A percentile compares a stretch with the other conserved stretches of the same genome.
These are phyloP conservation scores for Saccostrea echinata DNA, from an alignment of 1,140 invertebrate species.

Conservation along the genomic window DNA sequence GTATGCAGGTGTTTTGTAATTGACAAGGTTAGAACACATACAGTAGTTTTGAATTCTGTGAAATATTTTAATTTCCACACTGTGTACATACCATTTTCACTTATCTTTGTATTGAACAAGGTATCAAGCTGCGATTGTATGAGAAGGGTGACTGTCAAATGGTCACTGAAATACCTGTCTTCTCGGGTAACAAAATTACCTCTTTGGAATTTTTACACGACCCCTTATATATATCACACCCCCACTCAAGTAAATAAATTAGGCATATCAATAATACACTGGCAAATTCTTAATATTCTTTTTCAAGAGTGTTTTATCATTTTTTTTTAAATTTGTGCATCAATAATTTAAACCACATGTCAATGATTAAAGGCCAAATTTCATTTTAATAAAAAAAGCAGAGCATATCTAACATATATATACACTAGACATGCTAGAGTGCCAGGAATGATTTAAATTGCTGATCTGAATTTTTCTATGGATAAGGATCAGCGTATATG, in stretches of 20 bases:
- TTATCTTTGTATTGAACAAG: not conserved
- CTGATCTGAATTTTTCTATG: constrained; percentile 9
- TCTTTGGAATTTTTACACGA: not conserved
- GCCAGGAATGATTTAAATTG: not conserved
- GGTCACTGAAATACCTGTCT: not conserved
- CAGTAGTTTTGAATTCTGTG: too few species aligned
- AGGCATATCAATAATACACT: not conserved
- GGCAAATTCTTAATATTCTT: not conserved
- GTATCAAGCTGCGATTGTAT: not conserved
- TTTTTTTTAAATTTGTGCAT: not conserved
- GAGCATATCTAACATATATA: not conserved
- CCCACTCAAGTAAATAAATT: not conserved
- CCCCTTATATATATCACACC: not conserved
- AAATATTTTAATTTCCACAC: too few species aligned
- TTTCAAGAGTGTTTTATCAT: not conserved
- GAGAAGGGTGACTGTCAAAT: not conserved
- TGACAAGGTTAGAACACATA: too few species aligned
- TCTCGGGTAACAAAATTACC: not conserved
- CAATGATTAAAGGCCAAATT: not conserved
- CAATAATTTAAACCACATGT: not conserved
- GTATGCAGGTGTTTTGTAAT: too few species aligned
- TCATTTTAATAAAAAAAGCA: not conserved
- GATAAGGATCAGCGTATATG: not conserved
- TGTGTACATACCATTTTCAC: too few species aligned
- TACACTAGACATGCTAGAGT: not conserved